These are phyloP conservation scores for Acanthis flammea DNA, from an alignment of 2,797 vertebrate species.

Conservation along the genomic window DNA sequence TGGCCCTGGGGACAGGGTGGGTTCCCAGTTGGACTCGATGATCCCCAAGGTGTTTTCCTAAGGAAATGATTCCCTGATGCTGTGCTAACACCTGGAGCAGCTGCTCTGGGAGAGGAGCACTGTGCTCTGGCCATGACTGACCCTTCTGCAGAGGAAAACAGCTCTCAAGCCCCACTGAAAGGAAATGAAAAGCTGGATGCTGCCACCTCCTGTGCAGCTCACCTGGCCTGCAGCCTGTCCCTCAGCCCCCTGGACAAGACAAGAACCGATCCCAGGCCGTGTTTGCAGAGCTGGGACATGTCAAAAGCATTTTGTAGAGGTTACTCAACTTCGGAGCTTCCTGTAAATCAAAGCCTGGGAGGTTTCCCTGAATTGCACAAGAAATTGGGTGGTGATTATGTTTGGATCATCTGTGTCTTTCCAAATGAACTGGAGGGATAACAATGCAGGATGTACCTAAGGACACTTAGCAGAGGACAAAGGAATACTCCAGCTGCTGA, in stretches of 20 bases:
- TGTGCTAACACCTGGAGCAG: neutral
- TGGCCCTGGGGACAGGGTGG: neutral
- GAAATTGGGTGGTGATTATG: neutral
- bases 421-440: neutral
- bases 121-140: neutral
- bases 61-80: neutral
- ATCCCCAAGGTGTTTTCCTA: neutral
- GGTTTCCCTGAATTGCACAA: conserved; percentile 22
- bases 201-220: neutral
- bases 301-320: neutral
- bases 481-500: neutral
- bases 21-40: rapidly evolving
- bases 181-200: neutral
- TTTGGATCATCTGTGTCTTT: neutral
- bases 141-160: neutral
- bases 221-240: neutral
- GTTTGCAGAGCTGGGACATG: neutral
- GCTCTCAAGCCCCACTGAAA: neutral
- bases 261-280: neutral
- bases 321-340: conserved; percentile 26
- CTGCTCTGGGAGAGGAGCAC: neutral
- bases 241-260: neutral
- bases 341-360: neutral
- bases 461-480: neutral
- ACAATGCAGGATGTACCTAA: neutral